Base-by-base conservation (phyloP, 2,113 vertebrate species). In the Triplophysa dalaica region DNA sequence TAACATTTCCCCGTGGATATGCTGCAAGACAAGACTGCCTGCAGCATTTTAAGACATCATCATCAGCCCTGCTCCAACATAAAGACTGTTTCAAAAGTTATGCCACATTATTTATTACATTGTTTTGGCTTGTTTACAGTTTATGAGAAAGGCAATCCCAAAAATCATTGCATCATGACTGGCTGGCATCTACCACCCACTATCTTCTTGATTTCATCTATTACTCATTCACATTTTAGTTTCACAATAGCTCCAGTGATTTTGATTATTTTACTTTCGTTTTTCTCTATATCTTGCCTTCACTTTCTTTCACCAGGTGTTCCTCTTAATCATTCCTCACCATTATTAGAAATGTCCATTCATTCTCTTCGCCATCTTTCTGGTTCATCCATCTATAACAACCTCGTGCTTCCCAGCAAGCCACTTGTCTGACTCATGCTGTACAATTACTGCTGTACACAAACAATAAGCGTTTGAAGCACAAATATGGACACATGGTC, bases 371-470 rank as follows among this genome's bases (percentile, higher is more conserved):
- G 19, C 16, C 19, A n/a, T 56, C 65, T 22, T 11, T 45, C 41
- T 52, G 12, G 19, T 60, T 43, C 70, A 41, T 60, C 13, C n/a
- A 1, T 73, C 33, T 73, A 21, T 73, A 41, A 41, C 0, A n/a
- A 33, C 70, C 41, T 2, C 24, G 68, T 16, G 52, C 48, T 70
- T 43, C 24, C 29, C 24, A 7, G 48, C 48, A n/a, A 54, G 48
- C 52, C 24, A 54, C 70, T 24, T 4, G n/a, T 13, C 19, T 56
- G 29, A n/a, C 52, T 72, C 50, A 2, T 24, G 54, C 54, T 10
- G 22, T n/a, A 60, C 52, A 73, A 73, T 61, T 73, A 73, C 54
- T 60, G n/a, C n/a, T 73, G 70, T 38, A 72, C 69, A 72, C 69
- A 72, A 72, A 56, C 69, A 58, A 12, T 58, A 52, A 21, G 12